Evolutionary conservation across 1,140 invertebrate genomes (phyloP), one percentile per base, ranked within the genome.

Genomic region (Trigoniulus corallinus): DNA sequence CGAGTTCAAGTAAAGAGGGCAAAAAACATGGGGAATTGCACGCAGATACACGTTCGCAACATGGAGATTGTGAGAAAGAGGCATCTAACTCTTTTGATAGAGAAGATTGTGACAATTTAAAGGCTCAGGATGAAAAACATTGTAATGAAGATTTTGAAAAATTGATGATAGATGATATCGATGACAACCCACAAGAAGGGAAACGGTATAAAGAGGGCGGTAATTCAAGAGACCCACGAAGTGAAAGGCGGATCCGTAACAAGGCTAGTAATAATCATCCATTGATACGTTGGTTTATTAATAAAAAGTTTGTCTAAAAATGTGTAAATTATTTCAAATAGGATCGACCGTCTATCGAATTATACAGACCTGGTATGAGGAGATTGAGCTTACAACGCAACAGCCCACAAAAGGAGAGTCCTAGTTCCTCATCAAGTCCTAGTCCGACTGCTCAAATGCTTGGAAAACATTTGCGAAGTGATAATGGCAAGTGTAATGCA

Each of bases 311-410:
- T n/a, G n/a, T n/a, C n/a, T n/a, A n/a, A n/a, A n/a, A n/a, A n/a
- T n/a, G n/a, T n/a, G n/a, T 34, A 34, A 34, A 34, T 15, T 7
- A 34, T 34, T 34, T 34, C 29, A 34, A 34, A 34, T 54, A 81
- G 76, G 79, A 82, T 62, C 76, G 80, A 43, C 80, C 80, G 10
- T 73, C 76, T 40, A 74, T 81, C 55, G 76, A 78, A 52, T 80
- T 82, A 53, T 82, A 82, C 62, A 72, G 79, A 49, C 80, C 80
- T 3, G 79, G 80, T 24, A 81, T 81, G 79, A 77, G 78, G 1
- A 77, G 73, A 61, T 77, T 80, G 57, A 79, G 77, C 55, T 78
- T 77, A 59, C 76, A 79, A 53, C 69, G 77, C 18, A 58, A 78
- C 23, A 44, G 48, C 21, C 41, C 48, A 3, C 48, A 50, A 40